Percentiles rank a stretch among this genome's conserved stretches.
Evolutionary conservation across 2,797 vertebrate species (phyloP).

Genomic region (Gobionotothen gibberifrons): DNA sequence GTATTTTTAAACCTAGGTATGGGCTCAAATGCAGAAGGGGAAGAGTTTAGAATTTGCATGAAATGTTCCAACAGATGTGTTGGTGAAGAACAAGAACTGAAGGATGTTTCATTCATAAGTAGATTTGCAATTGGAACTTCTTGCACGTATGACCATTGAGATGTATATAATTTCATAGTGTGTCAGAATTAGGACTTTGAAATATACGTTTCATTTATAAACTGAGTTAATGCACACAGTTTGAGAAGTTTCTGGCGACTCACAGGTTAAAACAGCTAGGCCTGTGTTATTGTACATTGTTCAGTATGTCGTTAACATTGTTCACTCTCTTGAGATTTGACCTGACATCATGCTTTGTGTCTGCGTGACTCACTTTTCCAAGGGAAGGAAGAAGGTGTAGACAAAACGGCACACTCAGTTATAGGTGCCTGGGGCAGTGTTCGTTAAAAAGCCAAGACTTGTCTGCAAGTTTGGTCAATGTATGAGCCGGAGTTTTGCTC

Average conservation of each 20-base stretch:
- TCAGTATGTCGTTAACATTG: constrained; percentile 71
- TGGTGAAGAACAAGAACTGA: constrained; percentile 20
- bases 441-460: constrained; percentile 70
- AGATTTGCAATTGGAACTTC: background rate
- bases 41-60: constrained; percentile 72
- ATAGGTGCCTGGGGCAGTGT: constrained; percentile 70
- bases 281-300: constrained; percentile 78
- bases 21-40: constrained; percentile 74
- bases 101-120: constrained; percentile 8
- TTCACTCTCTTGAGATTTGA: constrained; percentile 69
- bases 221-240: constrained; percentile 18
- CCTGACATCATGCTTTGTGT: constrained; percentile 80
- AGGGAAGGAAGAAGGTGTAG: constrained; percentile 78
- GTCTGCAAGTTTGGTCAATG: constrained; percentile 73
- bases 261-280: constrained; percentile 62
- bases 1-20: constrained; percentile 77
- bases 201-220: constrained; percentile 19
- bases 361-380: constrained; percentile 75
- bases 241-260: constrained; percentile 63
- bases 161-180: background rate
- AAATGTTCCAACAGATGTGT: constrained; percentile 54
- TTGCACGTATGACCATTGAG: background rate
- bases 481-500: constrained; percentile 71
- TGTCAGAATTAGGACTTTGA: background rate
- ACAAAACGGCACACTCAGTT: constrained; percentile 63